phyloP scores from a whole-genome alignment of 2,888 invertebrate species.

The Xestia c-nigrum region DNA sequence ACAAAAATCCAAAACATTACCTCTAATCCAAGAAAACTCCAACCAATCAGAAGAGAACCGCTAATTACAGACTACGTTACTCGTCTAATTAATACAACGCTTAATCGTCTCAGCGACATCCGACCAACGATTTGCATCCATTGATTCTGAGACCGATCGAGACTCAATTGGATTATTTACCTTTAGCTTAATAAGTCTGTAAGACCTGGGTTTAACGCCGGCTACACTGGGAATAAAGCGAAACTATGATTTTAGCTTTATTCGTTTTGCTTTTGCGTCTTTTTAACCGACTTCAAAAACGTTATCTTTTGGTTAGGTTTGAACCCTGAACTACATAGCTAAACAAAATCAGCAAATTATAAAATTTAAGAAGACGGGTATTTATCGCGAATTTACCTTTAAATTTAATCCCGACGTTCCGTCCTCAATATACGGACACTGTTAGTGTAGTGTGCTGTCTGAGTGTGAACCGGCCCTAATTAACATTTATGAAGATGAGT shows the following conservation, averaged over 20 bases:
- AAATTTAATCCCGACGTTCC: too few relatives aligned
- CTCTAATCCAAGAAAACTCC: neutral
- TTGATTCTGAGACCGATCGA: conserved; percentile 53
- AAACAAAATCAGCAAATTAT: neutral
- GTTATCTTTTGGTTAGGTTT: neutral
- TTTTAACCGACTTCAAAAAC: neutral
- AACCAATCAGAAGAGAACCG: conserved; percentile 24
- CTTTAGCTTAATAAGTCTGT: conserved; percentile 47
- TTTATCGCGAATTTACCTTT: too few relatives aligned
- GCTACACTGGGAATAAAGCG: neutral
- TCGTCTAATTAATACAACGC: conserved; percentile 44
- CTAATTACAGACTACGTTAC: conserved; percentile 30
- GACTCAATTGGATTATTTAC: conserved; percentile 56
- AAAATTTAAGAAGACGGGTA: too few relatives aligned
- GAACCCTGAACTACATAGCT: neutral
- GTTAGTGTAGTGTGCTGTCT: too few relatives aligned
- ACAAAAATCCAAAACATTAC: neutral
- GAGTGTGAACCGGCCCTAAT: too few relatives aligned
- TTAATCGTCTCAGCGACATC: conserved; percentile 49
- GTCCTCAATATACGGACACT: too few relatives aligned
- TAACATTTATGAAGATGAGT: too few relatives aligned
- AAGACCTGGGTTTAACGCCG: conserved; percentile 6
- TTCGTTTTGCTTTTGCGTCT: neutral
- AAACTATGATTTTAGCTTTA: neutral
- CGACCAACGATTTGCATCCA: conserved; percentile 61